Percentiles rank a stretch among this genome's conserved stretches.
phyloP scores from a whole-genome alignment of 2,888 invertebrate species.

The Oxytorus armatus region DNA sequence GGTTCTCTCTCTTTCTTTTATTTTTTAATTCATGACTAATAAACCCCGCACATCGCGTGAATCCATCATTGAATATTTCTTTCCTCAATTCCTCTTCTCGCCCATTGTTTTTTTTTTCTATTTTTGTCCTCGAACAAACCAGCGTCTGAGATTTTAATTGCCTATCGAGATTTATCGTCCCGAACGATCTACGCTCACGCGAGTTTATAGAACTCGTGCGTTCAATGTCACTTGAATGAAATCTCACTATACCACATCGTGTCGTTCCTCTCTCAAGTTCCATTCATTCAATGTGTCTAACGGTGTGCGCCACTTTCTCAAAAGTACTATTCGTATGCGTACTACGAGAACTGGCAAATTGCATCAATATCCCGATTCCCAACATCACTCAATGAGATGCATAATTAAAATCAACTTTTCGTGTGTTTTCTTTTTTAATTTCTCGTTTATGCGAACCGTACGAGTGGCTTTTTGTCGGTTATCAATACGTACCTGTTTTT shows the following conservation, averaged over 20 bases:
- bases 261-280: not conserved
- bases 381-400: not conserved
- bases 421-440: too few species aligned
- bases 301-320: slow-evolving; percentile 31
- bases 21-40: slow-evolving; percentile 1
- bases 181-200: not conserved
- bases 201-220: slow-evolving; percentile 16
- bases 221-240: slow-evolving; percentile 55
- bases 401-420: not conserved
- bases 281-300: slow-evolving; percentile 28
- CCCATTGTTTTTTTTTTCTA: not conserved
- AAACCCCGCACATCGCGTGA: slow-evolving; percentile 43
- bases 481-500: too few species aligned
- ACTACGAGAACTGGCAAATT: not conserved
- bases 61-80: slow-evolving; percentile 25
- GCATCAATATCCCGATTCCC: not conserved
- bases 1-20: not conserved
- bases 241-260: slow-evolving; percentile 18
- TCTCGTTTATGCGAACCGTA: too few species aligned
- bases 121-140: not conserved
- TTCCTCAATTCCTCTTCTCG: not conserved
- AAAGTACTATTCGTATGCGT: not conserved
- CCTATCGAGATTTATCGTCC: slow-evolving; percentile 21
- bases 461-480: not conserved
- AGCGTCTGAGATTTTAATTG: slow-evolving; percentile 1